Base-by-base conservation (phyloP, 30 jellyfish, hydroid and myxozoan genomes). In the Phacellophora camtschatica region DNA sequence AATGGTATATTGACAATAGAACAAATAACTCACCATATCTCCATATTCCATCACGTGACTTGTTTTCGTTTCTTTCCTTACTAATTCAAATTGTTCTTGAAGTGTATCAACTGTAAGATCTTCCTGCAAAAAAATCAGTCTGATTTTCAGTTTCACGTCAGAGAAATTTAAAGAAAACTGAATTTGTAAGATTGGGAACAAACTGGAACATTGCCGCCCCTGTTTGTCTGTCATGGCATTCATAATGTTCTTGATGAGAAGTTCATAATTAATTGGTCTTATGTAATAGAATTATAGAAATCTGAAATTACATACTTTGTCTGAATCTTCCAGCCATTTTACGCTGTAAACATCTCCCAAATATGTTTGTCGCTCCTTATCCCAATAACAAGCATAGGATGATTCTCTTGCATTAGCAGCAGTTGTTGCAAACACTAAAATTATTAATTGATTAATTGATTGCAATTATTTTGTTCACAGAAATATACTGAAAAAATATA, bases 301-400 rank as follows among this genome's bases (percentile, higher is more conserved):
- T 3, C 11, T 51, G 20, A 71, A 16, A 8, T 22, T 2, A 22
- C 81, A 37, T 64, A 93, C 99, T 39, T 78, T 81, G 51, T 93
- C 99, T 20, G 99, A 93, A 76, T 93, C 94, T 54, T 93, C 97
- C 93, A 93, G 64, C 99, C 99, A 93, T 56, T 87, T 82, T 15
- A 93, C 97, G 75, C 99, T 93, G 90, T 93, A 93, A 18, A 93
- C 99, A 76, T 93, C 99, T 11, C 99, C 99, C 5, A 93, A 77
- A 67, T 93, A 93, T 24, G 99, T 93, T 61, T 57, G 71, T 50
- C 97, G 55, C 35, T 80, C 31, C 31, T 20, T 25, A 61, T 93
- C 99, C 88, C 93, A 93, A 42, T 93, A 93, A 66, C 90, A 73
- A 3, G 99, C 99, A 79, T 93, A 93, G 18, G 99, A 93, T 0